phyloP scores from a whole-genome alignment of 2,797 vertebrate species.

The Falco rusticolus region DNA sequence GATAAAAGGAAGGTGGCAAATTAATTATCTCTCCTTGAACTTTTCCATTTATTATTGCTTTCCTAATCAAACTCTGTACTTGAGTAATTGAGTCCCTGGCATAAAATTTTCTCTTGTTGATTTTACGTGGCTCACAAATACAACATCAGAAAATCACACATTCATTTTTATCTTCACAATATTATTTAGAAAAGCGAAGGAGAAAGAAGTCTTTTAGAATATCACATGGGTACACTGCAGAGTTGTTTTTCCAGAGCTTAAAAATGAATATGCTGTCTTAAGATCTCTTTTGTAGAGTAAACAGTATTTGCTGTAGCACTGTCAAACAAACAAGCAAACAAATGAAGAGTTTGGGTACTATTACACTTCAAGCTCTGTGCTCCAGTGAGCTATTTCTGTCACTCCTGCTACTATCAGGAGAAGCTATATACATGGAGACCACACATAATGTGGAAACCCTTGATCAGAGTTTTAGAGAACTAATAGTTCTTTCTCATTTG shows the following conservation, averaged over 20 bases:
- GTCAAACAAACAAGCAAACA: neutral
- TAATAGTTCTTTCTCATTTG: neutral
- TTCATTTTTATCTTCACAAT: neutral
- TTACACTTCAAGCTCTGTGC: neutral
- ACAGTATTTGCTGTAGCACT: neutral
- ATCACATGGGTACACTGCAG: neutral
- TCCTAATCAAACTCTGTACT: neutral
- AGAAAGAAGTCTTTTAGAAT: conserved; percentile 3
- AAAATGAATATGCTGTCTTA: neutral
- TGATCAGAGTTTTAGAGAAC: neutral
- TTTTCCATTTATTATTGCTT: conserved; percentile 19
- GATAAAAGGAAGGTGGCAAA: conserved; percentile 38
- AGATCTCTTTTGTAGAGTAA: neutral
- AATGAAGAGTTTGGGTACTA: neutral
- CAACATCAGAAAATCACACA: neutral
- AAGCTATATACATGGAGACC: neutral
- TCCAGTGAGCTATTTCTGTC: neutral
- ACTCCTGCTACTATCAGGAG: neutral
- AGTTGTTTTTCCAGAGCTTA: neutral
- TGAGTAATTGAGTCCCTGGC: neutral
- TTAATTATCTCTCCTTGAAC: conserved; percentile 59
- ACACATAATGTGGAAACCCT: neutral
- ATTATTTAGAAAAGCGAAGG: neutral
- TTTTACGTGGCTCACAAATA: neutral
- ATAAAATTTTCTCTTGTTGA: neutral